Base-by-base conservation (phyloP, 2,113 vertebrate species). In the Plotosus lineatus region DNA sequence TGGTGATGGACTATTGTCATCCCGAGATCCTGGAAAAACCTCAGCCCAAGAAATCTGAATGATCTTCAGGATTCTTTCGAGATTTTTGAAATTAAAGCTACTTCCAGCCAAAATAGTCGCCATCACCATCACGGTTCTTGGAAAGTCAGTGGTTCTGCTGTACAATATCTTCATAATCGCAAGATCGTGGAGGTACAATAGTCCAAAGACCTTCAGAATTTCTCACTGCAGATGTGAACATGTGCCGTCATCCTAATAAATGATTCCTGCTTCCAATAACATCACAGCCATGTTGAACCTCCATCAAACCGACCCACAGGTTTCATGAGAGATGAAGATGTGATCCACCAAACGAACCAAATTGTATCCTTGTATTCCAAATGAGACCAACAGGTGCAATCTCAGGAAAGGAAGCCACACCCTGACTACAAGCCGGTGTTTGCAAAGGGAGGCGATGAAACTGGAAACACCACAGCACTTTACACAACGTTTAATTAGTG, bases 161-260 rank as follows among this genome's bases (percentile, higher is more conserved):
- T 81, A n/a, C n/a, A n/a, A n/a, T n/a, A 84, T 92, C 89, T 85
- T 92, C 90, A 78, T 90, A 90, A 73, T 15, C 36, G 21, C 56
- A 26, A 26, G 23, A 14, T 42, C 38, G 4, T 1, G 1, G 2
- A 6, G 23, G 48, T 21, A 44, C 26, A 33, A 3, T 6, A 21
- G 28, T 38, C 60, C 21, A 75, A 50, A 38, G 23, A 75, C 48
- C 60, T 50, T 33, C 42, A 48, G 26, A 48, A 69, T 26, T 0
- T 42, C 26, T 40, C 44, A 42, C 40, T 42, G 23, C 11, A 44
- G 10, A 46, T 4, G 15, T 26, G n/a, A 44, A 26, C 6, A 6
- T 44, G 14, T 26, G 8, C n/a, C 38, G 38, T 6, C 12, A 8
- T 36, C 48, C 66, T 31, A 72, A 66, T 6, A 5, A 4, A 42